Evolutionary conservation across 2,113 vertebrate genomes (phyloP), one percentile per base, ranked within the genome.

Genomic region (Dasyprocta punctata): DNA sequence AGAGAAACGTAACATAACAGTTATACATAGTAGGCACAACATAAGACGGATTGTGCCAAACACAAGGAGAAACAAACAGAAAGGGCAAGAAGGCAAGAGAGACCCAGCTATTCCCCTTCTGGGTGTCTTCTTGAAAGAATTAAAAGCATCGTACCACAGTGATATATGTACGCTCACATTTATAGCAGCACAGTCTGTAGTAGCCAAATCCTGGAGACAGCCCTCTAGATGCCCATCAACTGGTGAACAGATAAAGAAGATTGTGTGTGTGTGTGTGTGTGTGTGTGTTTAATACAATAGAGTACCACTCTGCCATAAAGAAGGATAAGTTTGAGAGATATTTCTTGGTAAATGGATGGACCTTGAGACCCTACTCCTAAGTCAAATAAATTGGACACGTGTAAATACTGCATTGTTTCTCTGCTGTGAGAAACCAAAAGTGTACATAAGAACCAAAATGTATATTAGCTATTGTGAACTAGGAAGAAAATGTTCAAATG

Each of bases 21-120:
- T 41, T 77, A 38, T 36, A 16, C 12, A 19, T 44, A 60, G 22
- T 1, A 82, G 80, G n/a, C 19, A 82, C 17, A 56, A 61, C 8
- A 26, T 10, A 38, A 38, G 56, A 86, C 56, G 71, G 71, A 33
- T 0, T 3, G 30, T n/a, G 30, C 38, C 65, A 49, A n/a, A 7
- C 41, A 41, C 80, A n/a, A 75, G 69, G 81, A 95, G 47, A 87
- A 95, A 65, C 8, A 83, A 87, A 77, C 85, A 87, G 41, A 84
- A 30, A 26, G 30, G 49, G 44, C 17, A 56, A 33, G 89, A 41
- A 65, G 73, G 47, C 69, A 71, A 71, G 69, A 71, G 19, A 69
- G 67, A 69, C 36, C 12, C 13, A 65, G 63, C 63, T 65, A 65
- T 65, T 65, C 12, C 63, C 36, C 67, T 69, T 20, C 67, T n/a